Evolutionary conservation across 2,113 vertebrate species (phyloP).

Genomic region (Hydropotes inermis): DNA sequence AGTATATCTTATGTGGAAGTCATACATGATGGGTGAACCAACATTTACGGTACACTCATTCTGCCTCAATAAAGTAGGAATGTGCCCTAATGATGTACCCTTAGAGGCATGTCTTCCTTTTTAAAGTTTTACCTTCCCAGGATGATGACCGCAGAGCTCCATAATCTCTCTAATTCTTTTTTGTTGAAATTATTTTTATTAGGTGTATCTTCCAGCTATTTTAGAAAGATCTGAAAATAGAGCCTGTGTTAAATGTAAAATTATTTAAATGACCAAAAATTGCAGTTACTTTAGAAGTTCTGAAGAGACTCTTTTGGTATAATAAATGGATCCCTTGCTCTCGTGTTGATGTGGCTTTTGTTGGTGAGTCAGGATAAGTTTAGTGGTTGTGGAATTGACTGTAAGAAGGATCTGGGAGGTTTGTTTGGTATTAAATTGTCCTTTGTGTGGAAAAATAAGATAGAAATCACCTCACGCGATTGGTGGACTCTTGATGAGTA

Average conservation of each 20-base stretch:
- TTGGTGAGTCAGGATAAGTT: slow-evolving; percentile 44
- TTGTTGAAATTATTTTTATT: slow-evolving; percentile 7
- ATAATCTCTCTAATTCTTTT: not conserved
- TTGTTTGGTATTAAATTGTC: slow-evolving; percentile 37
- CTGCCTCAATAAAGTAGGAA: not conserved
- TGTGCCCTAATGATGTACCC: not conserved
- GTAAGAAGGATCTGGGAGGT: not conserved
- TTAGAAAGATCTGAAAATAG: slow-evolving; percentile 22
- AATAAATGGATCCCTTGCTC: not conserved
- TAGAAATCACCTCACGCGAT: slow-evolving; percentile 19
- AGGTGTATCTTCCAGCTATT: not conserved
- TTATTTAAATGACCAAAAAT: not conserved
- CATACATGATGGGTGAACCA: too few relatives aligned
- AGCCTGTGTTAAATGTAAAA: slow-evolving; percentile 11
- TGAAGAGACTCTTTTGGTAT: not conserved
- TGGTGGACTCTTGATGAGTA: not conserved
- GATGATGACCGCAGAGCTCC: not conserved
- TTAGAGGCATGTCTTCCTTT: not conserved
- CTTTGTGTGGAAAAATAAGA: slow-evolving; percentile 39
- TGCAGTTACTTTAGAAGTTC: not conserved
- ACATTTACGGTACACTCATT: not conserved
- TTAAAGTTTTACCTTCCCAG: not conserved
- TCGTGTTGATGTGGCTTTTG: slow-evolving; percentile 11
- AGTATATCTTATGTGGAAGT: not conserved
- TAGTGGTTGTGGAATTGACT: slow-evolving; percentile 3